Evolutionary conservation across 2,888 invertebrate species (phyloP).

Genomic region (Dilophus febrilis): DNA sequence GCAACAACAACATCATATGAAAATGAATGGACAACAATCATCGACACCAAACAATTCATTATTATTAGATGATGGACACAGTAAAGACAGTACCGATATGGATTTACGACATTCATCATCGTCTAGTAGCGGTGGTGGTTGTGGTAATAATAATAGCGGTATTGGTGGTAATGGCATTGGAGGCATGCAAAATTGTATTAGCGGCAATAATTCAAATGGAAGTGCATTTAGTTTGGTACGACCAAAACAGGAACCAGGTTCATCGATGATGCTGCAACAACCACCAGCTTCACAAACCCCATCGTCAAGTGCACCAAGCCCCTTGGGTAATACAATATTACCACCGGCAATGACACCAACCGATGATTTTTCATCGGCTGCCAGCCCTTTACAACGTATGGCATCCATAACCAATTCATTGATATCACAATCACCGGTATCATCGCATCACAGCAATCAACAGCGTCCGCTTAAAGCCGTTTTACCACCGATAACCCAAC

Average conservation of each 20-base stretch:
- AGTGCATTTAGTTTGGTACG: slow-evolving; percentile 78
- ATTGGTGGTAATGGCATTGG: slow-evolving; percentile 45
- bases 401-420: slow-evolving; percentile 95
- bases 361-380: slow-evolving; percentile 70
- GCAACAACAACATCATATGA: slow-evolving; percentile 35
- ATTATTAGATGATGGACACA: slow-evolving; percentile 33
- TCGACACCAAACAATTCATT: slow-evolving; percentile 10
- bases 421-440: slow-evolving; percentile 76
- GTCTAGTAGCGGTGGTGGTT: slow-evolving; percentile 24
- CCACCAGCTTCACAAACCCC: slow-evolving; percentile 26
- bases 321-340: slow-evolving; percentile 68
- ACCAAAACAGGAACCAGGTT: slow-evolving; percentile 68
- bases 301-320: slow-evolving; percentile 68
- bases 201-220: slow-evolving; percentile 16
- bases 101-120: slow-evolving; percentile 20
- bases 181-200: slow-evolving; percentile 20
- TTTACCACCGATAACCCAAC: slow-evolving; percentile 93
- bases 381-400: slow-evolving; percentile 92
- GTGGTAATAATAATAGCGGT: slow-evolving; percentile 42
- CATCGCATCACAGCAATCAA: slow-evolving; percentile 65
- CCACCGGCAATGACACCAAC: slow-evolving; percentile 69
- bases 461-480: slow-evolving; percentile 91
- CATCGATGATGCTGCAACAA: slow-evolving; percentile 33
- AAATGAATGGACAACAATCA: slow-evolving; percentile 30
- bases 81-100: slow-evolving; percentile 48